Base-by-base conservation (phyloP, 2,797 vertebrate genomes). In the Psittacula derbiana region DNA sequence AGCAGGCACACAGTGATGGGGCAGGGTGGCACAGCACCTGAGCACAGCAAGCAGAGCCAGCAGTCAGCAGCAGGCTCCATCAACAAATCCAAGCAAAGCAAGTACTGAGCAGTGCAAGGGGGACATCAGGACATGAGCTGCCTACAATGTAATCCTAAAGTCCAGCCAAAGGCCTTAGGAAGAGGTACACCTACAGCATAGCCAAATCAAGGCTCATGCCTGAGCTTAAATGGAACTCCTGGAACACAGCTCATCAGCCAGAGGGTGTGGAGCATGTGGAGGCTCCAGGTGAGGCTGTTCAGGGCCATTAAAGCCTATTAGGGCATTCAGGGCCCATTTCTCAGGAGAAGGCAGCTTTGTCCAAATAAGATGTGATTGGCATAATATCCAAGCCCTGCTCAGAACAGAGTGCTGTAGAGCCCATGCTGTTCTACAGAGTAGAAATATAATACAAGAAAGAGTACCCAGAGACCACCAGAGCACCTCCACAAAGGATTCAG, bases 351-450 rank as follows among this genome's bases (percentile, higher is more conserved):
- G 12, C 20, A 6, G 16, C 40, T 58, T 58, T 52, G 8, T 20
- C n/a, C 21, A 31, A 49, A 44, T 24, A 16, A 49, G 16, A 38
- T n/a, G 17, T 20, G 21, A 66, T 5, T 25, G 47, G n/a, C 23
- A 5, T 8, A 27, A 80, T 4, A 20, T 5, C 19, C 7, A 25
- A 61, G 55, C 14, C 17, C 25, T 61, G 53, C 30, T 71, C 31
- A 38, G 44, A 47, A 31, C 13, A 41, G 15, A 31, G 25, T 2
- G 10, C 28, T 49, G 36, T 3, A 2, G 0, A 57, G 55, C 5
- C 58, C 0, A 1, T 20, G 30, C 8, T 33, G 31, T 2, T 1
- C n/a, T 41, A 6, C 49, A 46, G 38, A n/a, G n/a, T n/a, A n/a
- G n/a, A n/a, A n/a, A n/a, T n/a, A n/a, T n/a, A n/a, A n/a, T n/a